A percentile compares a stretch with the other conserved stretches of the same genome.
Evolutionary conservation across 2,797 vertebrate species (phyloP).

Genomic region (Gephyroberyx darwinii): DNA sequence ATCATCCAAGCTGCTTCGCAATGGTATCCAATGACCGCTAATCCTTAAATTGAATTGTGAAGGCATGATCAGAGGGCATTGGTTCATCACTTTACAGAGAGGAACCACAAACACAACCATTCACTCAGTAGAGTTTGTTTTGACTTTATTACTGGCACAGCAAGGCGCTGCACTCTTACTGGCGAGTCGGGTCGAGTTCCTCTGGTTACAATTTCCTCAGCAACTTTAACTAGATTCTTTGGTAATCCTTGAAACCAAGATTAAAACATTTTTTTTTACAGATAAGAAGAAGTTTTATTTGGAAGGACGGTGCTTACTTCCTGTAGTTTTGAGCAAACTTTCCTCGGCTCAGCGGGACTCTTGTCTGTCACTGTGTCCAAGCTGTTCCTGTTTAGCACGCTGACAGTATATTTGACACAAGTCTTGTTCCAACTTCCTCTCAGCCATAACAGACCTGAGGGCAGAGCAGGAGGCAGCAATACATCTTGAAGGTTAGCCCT

Average conservation of each 20-base stretch:
- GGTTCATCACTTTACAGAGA: slow-evolving; percentile 48
- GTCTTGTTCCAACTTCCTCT: slow-evolving; percentile 70
- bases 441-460: slow-evolving; percentile 78
- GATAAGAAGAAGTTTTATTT: slow-evolving; percentile 41
- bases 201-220: neutral
- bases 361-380: slow-evolving; percentile 58
- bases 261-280: slow-evolving; percentile 4
- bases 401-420: slow-evolving; percentile 74
- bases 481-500: slow-evolving; percentile 70
- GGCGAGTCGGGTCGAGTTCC: slow-evolving; percentile 4
- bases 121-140: slow-evolving; percentile 13
- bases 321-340: slow-evolving; percentile 52
- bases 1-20: slow-evolving; percentile 55
- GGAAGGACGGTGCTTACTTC: slow-evolving; percentile 44
- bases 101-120: slow-evolving; percentile 38
- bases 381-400: slow-evolving; percentile 72
- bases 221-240: neutral
- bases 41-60: slow-evolving; percentile 63
- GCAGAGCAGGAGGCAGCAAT: slow-evolving; percentile 55
- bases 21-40: slow-evolving; percentile 55
- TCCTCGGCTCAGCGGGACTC: slow-evolving; percentile 52
- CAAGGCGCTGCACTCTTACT: slow-evolving; percentile 1
- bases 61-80: slow-evolving; percentile 63
- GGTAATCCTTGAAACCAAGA: slow-evolving; percentile 3
- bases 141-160: slow-evolving; percentile 4